Base-by-base conservation (phyloP, 2,888 invertebrate species). In the Sylvicola cinctus region DNA sequence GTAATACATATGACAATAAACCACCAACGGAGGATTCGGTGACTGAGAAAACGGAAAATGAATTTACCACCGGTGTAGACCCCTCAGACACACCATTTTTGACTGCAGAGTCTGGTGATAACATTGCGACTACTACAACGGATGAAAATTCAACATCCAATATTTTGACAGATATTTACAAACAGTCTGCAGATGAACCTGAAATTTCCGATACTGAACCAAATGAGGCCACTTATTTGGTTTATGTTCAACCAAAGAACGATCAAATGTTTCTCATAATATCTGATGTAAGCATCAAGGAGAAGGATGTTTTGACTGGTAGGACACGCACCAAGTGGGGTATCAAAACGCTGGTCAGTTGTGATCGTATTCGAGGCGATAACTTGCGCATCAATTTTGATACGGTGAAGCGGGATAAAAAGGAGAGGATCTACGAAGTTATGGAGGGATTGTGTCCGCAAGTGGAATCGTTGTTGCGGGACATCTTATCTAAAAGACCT, bases 301-400 rank as follows among this genome's bases (percentile, higher is more conserved):
- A 68, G 49, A 58, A 57, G 39, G 62, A 66, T 47, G 47, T 58
- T 2, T 47, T 58, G 31, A 62, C 50, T 32, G 54, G 54, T 15
- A 58, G 56, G 36, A 60, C 59, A 0, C 50, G 50, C 41, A 51
- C 54, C 1, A 59, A 54, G 39, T 70, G 69, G 68, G 59, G 60
- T 32, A 44, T 68, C 2, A 60, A 60, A 41, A 60, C 60, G 3
- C 49, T 70, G 33, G 54, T 61, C 39, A 61, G 59, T 14, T 68
- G 66, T 47, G 62, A 63, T 40, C 51, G 55, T 8, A 47, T 56
- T 3, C 55, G 54, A 39, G 50, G 58, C 3, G 51, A 65, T 20
- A 63, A 62, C 7, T 49, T 74, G 25, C 62, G 65, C 31, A 57
- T 70, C 25, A 62, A 61, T 41, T 75, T 74, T 46, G 71, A 73